These are phyloP conservation scores for Lepidurus packardi DNA, from an alignment of 1,140 invertebrate genomes.

Conservation along the genomic window DNA sequence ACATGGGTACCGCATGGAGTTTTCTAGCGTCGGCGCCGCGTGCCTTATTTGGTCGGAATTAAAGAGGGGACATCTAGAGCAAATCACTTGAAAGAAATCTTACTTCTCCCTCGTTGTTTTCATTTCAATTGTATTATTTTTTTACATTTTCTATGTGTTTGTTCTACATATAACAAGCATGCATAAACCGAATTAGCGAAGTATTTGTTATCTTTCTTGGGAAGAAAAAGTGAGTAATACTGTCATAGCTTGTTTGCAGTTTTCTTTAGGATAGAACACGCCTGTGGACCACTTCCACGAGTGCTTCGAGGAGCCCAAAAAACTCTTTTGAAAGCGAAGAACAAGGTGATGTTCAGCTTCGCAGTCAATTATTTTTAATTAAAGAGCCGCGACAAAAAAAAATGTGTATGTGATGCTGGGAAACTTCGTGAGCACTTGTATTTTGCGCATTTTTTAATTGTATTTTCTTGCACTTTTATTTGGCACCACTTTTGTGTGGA, in stretches of 20 bases:
- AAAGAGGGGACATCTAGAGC: not conserved
- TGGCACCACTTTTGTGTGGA: not conserved
- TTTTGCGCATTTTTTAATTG: not conserved
- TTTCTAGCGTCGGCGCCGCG: slow-evolving; percentile 6
- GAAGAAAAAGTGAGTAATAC: too few relatives aligned
- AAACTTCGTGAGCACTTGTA: not conserved
- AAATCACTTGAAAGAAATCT: not conserved
- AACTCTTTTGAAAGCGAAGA: slow-evolving; percentile 4
- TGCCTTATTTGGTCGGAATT: not conserved
- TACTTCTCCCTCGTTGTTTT: too few relatives aligned
- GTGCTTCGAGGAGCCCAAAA: not conserved
- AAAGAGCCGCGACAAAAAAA: not conserved
- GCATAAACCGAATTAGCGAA: not conserved
- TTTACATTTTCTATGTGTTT: too few relatives aligned
- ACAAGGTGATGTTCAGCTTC: not conserved
- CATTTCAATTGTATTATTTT: too few relatives aligned
- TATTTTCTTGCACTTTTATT: not conserved
- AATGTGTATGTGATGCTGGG: not conserved
- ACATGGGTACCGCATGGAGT: not conserved
- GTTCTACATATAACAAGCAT: too few relatives aligned
- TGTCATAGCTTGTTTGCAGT: too few relatives aligned
- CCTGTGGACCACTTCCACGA: slow-evolving; percentile 2
- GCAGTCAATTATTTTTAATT: not conserved
- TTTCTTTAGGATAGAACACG: not conserved
- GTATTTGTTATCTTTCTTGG: not conserved